phyloP scores from a whole-genome alignment of 2,113 vertebrate genomes.

The Thamnaconus septentrionalis region DNA sequence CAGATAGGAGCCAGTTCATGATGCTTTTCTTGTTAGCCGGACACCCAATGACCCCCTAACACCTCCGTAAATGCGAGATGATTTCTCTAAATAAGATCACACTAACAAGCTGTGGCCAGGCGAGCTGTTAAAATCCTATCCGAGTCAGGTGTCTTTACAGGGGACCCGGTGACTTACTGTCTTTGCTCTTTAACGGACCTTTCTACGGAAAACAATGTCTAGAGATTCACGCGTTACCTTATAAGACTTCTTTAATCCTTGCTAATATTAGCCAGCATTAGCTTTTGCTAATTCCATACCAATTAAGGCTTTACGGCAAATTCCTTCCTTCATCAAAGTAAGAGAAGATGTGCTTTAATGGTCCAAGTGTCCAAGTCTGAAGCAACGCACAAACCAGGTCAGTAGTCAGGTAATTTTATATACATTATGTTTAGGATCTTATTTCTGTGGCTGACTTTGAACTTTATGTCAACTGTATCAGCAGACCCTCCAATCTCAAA shows the following conservation, averaged over 20 bases:
- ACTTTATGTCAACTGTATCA: constrained; percentile 1
- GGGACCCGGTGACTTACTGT: neutral
- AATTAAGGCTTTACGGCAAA: neutral
- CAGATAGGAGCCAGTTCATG: neutral
- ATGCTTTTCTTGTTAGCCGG: constrained; percentile 22
- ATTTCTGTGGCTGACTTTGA: too few relatives aligned
- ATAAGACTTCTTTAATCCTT: neutral
- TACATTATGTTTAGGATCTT: too few relatives aligned
- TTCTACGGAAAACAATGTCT: too few relatives aligned
- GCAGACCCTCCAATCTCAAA: neutral
- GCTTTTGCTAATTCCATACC: neutral
- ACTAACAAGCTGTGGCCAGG: constrained; percentile 34
- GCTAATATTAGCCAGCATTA: neutral
- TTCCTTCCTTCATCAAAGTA: neutral
- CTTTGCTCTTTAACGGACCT: too few relatives aligned
- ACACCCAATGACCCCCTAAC: constrained; percentile 31
- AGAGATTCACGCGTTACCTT: too few relatives aligned
- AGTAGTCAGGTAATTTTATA: too few relatives aligned
- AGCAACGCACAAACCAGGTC: too few relatives aligned
- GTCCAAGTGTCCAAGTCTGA: too few relatives aligned
- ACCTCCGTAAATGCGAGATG: constrained; percentile 38
- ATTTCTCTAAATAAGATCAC: constrained; percentile 61
- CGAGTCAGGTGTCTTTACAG: constrained; percentile 45
- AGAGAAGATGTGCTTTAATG: too few relatives aligned
- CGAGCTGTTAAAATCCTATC: constrained; percentile 32